Base-by-base conservation (phyloP, 2,113 vertebrate species). In the Takifugu bimaculatus region DNA sequence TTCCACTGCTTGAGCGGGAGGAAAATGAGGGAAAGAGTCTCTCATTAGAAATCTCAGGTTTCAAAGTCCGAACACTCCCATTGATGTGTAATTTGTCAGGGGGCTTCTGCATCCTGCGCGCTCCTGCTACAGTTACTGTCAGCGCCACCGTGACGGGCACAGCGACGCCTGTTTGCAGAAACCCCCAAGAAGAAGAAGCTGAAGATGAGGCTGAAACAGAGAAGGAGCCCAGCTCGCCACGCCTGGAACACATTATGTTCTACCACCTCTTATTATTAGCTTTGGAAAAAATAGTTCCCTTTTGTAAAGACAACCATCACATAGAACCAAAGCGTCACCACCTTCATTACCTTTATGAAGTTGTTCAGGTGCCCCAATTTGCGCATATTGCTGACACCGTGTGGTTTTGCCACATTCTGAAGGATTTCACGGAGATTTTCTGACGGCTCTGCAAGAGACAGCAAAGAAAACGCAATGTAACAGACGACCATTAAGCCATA, bases 291-390 rank as follows among this genome's bases (percentile, higher is more conserved):
- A 63, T 51, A 55, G 44, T 60, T 54, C 2, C 15, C 1, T 43
- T 42, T 3, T 4, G 9, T 27, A 3, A 4, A 13, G 3, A 47
- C 45, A 47, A 47, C 45, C 15, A 12, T n/a, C 13, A n/a, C 45
- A 47, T 15, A 51, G 6, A 51, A 26, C 6, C 25, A 43, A 57
- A 48, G 25, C 10, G 44, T 51, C 25, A 48, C 4, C 69, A 63
- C 6, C 20, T 26, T 25, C 20, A 0, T 90, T 92, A 98, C 97
- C 94, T 99, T 99, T 77, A 96, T 94, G 81, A 99, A 98, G 88
- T 99, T 99, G 93, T 99, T 99, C 89, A 99, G 89, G 85, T 99
- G 96, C 81, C 97, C 97, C 76, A 99, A 77, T 86, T 99, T 99
- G 78, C 96, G 94, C 96, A 99, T 99, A 89, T 99, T 99, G 87